Evolutionary conservation across 2,113 vertebrate species (phyloP).

Genomic region (Rhynchomys soricoides): DNA sequence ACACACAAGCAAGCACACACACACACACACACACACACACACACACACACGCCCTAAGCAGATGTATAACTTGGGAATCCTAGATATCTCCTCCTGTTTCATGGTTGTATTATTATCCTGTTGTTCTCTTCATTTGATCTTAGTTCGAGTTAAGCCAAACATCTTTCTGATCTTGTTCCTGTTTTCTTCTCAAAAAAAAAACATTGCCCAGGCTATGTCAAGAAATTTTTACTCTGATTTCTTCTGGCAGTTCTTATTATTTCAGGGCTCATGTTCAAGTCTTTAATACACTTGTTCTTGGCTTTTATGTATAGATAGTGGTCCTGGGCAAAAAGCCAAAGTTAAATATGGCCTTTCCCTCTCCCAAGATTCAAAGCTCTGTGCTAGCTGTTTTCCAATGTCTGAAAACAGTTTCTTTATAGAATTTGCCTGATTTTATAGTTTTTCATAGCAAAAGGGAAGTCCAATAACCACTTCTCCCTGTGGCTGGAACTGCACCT

Average conservation of each 20-base stretch:
- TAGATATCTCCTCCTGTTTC: background rate
- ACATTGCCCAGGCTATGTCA: background rate
- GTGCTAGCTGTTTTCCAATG: background rate
- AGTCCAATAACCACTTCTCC: background rate
- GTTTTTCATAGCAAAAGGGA: slow-evolving; percentile 22
- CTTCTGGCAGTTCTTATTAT: background rate
- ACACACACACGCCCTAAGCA: background rate
- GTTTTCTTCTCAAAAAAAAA: background rate
- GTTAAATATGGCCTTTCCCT: slow-evolving; percentile 46
- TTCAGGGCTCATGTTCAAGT: background rate
- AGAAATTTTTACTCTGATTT: background rate
- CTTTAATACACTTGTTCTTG: slow-evolving; percentile 9
- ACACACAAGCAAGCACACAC: background rate
- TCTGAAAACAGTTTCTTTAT: slow-evolving; percentile 51
- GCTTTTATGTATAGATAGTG: background rate
- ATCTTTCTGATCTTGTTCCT: background rate
- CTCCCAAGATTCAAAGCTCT: slow-evolving; percentile 3
- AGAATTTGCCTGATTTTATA: slow-evolving; percentile 20
- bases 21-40: background rate
- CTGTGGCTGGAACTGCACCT: background rate
- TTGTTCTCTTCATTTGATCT: background rate
- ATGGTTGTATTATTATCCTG: background rate
- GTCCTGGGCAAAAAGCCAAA: background rate
- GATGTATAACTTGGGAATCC: background rate
- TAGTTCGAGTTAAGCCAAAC: background rate